A percentile compares a stretch with the other conserved stretches of the same genome.
phyloP scores from a whole-genome alignment of 2,113 vertebrate genomes.

The Tinamus guttatus region DNA sequence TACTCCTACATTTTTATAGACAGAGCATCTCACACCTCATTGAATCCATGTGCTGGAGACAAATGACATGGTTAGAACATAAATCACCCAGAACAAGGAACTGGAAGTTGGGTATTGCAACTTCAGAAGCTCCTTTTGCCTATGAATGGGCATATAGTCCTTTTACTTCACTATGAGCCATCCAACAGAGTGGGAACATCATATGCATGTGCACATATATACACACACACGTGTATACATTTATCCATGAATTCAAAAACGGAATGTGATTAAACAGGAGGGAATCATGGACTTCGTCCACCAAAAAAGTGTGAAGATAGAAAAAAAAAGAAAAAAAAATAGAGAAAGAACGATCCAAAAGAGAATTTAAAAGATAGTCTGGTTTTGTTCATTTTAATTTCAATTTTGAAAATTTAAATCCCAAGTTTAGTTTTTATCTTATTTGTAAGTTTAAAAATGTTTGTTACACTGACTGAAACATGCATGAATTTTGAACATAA shows the following conservation, averaged over 20 bases:
- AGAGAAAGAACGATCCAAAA: background rate
- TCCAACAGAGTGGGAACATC: background rate
- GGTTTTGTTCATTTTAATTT: background rate
- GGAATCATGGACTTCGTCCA: background rate
- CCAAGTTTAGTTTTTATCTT: background rate
- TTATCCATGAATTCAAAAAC: background rate
- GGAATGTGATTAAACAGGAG: background rate
- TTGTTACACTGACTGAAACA: background rate
- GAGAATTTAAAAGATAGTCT: background rate
- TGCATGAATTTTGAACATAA: background rate
- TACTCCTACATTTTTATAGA: background rate
- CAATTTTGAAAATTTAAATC: background rate
- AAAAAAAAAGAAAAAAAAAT: background rate
- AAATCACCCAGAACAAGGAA: background rate
- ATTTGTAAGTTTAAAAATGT: background rate
- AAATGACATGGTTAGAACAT: background rate
- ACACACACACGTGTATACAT: accelerated
- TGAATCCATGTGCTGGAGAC: constrained; percentile 20
- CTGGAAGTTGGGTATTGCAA: background rate
- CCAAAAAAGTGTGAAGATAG: background rate
- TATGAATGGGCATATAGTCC: background rate
- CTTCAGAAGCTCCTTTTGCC: background rate
- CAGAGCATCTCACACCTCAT: constrained; percentile 4
- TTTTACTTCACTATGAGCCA: background rate
- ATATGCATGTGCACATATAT: accelerated